These are phyloP conservation scores for Dicycla oo DNA, from an alignment of 2,888 invertebrate genomes.

Conservation along the genomic window DNA sequence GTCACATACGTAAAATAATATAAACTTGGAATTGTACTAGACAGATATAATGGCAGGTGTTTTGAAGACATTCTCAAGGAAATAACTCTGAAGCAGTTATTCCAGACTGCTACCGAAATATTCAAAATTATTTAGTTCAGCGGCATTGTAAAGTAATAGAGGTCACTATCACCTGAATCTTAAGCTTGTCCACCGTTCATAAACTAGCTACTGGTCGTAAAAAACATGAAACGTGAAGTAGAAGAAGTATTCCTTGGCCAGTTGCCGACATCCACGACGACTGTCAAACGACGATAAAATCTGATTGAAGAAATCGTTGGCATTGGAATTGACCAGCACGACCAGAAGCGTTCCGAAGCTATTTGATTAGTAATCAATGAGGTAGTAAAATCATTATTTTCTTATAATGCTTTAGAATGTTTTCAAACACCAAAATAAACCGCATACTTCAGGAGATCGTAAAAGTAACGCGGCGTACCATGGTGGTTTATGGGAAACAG, in stretches of 20 bases:
- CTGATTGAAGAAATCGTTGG: conserved; percentile 72
- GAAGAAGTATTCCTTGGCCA: conserved; percentile 71
- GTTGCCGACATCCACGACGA: conserved; percentile 65
- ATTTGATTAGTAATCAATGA: conserved; percentile 61
- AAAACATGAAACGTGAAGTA: conserved; percentile 65
- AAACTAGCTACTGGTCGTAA: conserved; percentile 67
- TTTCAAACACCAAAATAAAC: conserved; percentile 39
- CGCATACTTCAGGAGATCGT: conserved; percentile 52
- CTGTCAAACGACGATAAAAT: conserved; percentile 79
- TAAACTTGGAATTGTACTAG: not conserved
- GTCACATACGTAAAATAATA: not conserved
- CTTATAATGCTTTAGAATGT: conserved; percentile 21
- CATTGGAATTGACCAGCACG: conserved; percentile 68
- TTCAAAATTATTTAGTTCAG: conserved; percentile 35
- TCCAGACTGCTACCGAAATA: conserved; percentile 17
- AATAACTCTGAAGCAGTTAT: conserved; percentile 1
- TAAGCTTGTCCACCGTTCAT: conserved; percentile 55
- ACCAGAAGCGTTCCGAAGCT: conserved; percentile 57
- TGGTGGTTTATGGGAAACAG: conserved; percentile 45
- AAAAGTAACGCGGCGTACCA: conserved; percentile 39
- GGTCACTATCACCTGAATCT: conserved; percentile 61
- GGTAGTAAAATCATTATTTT: conserved; percentile 47
- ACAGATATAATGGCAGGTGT: not conserved
- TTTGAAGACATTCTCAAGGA: conserved; percentile 4
- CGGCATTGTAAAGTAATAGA: conserved; percentile 46